Evolutionary conservation across 2,888 invertebrate species (phyloP).

Genomic region (Sylvicola cinctus): DNA sequence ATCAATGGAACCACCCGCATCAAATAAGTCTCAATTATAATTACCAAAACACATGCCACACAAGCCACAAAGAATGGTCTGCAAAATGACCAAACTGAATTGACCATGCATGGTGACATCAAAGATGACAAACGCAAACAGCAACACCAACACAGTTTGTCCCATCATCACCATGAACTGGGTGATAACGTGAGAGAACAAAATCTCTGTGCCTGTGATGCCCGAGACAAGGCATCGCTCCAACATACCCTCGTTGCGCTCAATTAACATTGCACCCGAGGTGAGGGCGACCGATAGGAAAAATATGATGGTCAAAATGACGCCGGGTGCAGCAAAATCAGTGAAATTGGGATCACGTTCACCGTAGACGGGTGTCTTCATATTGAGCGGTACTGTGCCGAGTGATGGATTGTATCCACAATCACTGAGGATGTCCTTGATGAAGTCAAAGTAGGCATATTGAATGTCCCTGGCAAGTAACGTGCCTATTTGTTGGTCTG

Average conservation of each 20-base stretch:
- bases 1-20: neutral
- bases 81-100: constrained; percentile 45
- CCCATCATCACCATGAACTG: constrained; percentile 76
- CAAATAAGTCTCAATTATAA: neutral
- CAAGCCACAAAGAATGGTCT: constrained; percentile 64
- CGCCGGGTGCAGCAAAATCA: constrained; percentile 86
- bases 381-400: constrained; percentile 29
- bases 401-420: constrained; percentile 45
- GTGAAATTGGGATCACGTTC: constrained; percentile 62
- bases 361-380: constrained; percentile 55
- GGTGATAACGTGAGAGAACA: constrained; percentile 69
- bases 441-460: constrained; percentile 49
- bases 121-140: constrained; percentile 60
- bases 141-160: constrained; percentile 57
- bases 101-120: constrained; percentile 58
- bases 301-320: constrained; percentile 67
- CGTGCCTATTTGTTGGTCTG: constrained; percentile 80
- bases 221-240: constrained; percentile 80
- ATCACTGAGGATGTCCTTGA: constrained; percentile 35
- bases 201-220: constrained; percentile 54
- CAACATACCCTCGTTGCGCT: constrained; percentile 73
- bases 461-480: constrained; percentile 54
- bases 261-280: constrained; percentile 72
- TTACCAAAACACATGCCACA: constrained; percentile 86
- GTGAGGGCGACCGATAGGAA: constrained; percentile 86